Evolutionary conservation across 2,888 invertebrate species (phyloP), one percentile per base, ranked within the genome.

Genomic region (Drosophila paramelanica): DNA sequence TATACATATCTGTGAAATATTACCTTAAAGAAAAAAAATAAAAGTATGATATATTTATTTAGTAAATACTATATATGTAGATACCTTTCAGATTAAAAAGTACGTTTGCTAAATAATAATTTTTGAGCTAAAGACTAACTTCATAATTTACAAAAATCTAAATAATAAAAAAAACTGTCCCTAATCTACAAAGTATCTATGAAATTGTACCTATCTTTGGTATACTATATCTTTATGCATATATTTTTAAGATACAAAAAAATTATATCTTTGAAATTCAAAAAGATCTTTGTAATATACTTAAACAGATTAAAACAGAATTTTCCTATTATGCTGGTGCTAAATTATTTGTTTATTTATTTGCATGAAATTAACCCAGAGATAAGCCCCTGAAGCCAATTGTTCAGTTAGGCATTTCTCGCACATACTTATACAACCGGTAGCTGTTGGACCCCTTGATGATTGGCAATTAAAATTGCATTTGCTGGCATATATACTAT

Each of bases 391-490:
- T 1, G 3, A 45, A 43, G 31, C 27, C 25, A 23, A 36, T 65
- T 52, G 20, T 41, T 38, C 11, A 14, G 5, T 8, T 17, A 7
- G 11, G 8, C 23, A 31, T 56, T 68, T 51, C 50, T 25, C 45
- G 41, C 69, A 67, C 39, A 17, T 11, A 65, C 66, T 74, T 74
- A 71, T 72, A 71, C 77, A 77, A 74, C 38, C 58, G 42, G 62
- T 52, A 45, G 62, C 57, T 20, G 43, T 43, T 45, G 17, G 36
- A 45, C 45, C 20, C 53, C 53, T 57, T 50, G 79, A 73, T 62
- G 77, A 82, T 74, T 79, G 83, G 89, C 82, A 88, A 82, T 88
- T 82, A 88, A 88, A 88, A 86, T 74, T 68, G 73, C 73, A 73
- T 76, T 64, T 79, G 67, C 51, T 52, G 67, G 77, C 61, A 69